Conservation (phyloP, 2,888 invertebrate species). For the Tricholauxania praeusta region DNA sequence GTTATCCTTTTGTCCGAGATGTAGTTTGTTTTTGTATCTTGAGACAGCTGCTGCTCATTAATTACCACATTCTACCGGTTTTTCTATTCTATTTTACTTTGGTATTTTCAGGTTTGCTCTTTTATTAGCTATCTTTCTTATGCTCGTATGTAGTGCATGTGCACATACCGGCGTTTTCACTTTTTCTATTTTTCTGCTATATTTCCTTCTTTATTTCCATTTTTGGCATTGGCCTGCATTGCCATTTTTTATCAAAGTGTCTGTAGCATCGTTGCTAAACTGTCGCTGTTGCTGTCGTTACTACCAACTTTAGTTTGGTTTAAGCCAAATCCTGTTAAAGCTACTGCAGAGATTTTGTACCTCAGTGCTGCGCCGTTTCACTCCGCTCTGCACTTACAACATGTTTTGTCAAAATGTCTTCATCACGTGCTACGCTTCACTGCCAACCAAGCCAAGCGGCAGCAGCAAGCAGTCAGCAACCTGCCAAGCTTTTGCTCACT, state of each 20-base stretch:
- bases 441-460: neutral
- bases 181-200: neutral
- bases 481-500: constrained; percentile 56
- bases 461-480: neutral
- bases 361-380: neutral
- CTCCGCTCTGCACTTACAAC: neutral
- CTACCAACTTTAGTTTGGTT: neutral
- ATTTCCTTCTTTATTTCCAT: neutral
- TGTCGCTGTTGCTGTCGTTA: constrained; percentile 13
- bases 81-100: neutral
- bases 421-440: constrained; percentile 56
- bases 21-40: neutral
- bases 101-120: neutral
- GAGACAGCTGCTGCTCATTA: constrained; percentile 48
- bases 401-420: constrained; percentile 61
- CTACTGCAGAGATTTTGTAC: constrained; percentile 31
- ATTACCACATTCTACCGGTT: constrained; percentile 44
- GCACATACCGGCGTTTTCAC: neutral
- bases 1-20: neutral
- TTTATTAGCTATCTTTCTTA: too few relatives aligned
- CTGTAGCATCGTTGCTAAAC: constrained; percentile 11
- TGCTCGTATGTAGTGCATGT: too few relatives aligned
- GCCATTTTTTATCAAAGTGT: constrained; percentile 9
- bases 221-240: constrained; percentile 6
- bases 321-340: constrained; percentile 24